These are phyloP conservation scores for Nemapogon koenigi DNA, from an alignment of 2,888 invertebrate species.

Conservation along the genomic window DNA sequence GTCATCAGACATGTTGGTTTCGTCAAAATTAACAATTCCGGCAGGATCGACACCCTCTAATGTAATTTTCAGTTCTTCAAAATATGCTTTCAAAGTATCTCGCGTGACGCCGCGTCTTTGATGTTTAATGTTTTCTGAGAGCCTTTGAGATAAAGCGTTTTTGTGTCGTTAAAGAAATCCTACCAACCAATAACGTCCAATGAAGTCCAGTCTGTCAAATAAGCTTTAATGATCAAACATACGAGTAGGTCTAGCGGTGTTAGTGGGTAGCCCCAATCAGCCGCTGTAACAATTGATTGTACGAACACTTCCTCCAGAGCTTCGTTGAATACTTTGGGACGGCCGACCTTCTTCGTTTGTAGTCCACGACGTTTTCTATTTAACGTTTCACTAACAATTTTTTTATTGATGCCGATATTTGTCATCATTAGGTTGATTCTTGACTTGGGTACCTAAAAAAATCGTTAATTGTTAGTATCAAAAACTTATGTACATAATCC, in stretches of 20 bases:
- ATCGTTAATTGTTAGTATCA: too few relatives aligned
- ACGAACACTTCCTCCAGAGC: constrained; percentile 9
- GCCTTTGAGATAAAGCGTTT: neutral
- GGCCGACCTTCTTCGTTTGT: constrained; percentile 9
- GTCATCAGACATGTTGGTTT: constrained; percentile 12
- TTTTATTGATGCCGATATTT: too few relatives aligned
- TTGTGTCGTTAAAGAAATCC: neutral
- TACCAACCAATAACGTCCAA: neutral
- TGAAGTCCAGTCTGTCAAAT: too few relatives aligned
- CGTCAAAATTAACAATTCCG: constrained; percentile 12
- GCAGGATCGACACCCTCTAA: constrained; percentile 4
- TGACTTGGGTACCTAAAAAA: too few relatives aligned
- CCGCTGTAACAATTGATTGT: too few relatives aligned
- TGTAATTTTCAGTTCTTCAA: neutral
- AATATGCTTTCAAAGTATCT: neutral
- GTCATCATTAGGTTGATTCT: too few relatives aligned
- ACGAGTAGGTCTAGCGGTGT: constrained; percentile 8
- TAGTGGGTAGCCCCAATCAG: constrained; percentile 10
- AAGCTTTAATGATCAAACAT: too few relatives aligned
- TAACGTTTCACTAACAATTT: too few relatives aligned
- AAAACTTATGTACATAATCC: too few relatives aligned
- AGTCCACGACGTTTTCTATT: constrained; percentile 9
- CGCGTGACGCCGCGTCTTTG: constrained; percentile 10
- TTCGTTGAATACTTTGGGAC: constrained; percentile 9
- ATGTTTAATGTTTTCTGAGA: constrained; percentile 7